Conservation (phyloP, 2,797 vertebrate genomes). For the Leptatherina wallacei region DNA sequence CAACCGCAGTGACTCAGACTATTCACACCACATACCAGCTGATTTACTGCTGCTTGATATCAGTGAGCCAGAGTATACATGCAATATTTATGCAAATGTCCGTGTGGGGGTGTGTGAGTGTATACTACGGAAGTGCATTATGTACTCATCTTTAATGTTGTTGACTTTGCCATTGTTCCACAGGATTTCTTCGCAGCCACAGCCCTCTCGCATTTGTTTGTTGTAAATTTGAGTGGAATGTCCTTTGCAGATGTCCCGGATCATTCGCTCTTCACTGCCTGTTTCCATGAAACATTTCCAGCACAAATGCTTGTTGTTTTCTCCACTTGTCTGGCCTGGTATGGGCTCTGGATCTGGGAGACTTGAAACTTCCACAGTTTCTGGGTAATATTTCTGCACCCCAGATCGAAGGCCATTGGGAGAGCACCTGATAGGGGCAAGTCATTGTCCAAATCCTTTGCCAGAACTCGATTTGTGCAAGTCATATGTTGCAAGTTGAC, state of each 20-base stretch:
- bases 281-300: slow-evolving; percentile 28
- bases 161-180: slow-evolving; percentile 57
- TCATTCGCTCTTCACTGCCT: slow-evolving; percentile 17
- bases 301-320: slow-evolving; percentile 53
- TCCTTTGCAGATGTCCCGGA: slow-evolving; percentile 47
- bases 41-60: slow-evolving; percentile 46
- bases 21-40: slow-evolving; percentile 47
- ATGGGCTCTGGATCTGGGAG: slow-evolving; percentile 16
- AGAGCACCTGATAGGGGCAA: slow-evolving; percentile 28
- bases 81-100: slow-evolving; percentile 43
- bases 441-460: slow-evolving; percentile 19
- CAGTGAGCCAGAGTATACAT: slow-evolving; percentile 14
- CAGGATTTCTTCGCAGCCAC: slow-evolving; percentile 37
- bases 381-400: slow-evolving; percentile 46
- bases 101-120: slow-evolving; percentile 24
- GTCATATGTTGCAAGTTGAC: slow-evolving; percentile 21
- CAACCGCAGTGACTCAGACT: slow-evolving; percentile 44
- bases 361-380: slow-evolving; percentile 13
- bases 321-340: slow-evolving; percentile 20
- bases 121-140: slow-evolving; percentile 34
- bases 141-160: slow-evolving; percentile 35
- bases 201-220: slow-evolving; percentile 35
- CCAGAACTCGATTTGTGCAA: slow-evolving; percentile 14
- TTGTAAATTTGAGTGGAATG: slow-evolving; percentile 22
- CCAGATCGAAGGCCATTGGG: slow-evolving; percentile 28